phyloP scores from a whole-genome alignment of 1,140 invertebrate species.

The Calephelis nemesis region DNA sequence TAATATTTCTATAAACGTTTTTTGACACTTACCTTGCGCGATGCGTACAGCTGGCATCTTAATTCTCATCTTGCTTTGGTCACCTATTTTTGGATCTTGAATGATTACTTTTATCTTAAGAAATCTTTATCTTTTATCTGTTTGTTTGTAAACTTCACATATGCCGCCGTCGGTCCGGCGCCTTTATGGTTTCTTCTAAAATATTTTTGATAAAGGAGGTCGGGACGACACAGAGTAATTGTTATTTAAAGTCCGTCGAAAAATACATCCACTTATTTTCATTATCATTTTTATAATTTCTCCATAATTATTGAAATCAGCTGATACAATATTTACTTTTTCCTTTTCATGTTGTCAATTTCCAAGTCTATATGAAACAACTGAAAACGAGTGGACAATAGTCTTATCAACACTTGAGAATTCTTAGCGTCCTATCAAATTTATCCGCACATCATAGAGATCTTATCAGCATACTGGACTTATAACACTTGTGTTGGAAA shows the following conservation, averaged over 20 bases:
- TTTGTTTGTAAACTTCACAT: slow-evolving; percentile 67
- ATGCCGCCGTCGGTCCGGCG: slow-evolving; percentile 67
- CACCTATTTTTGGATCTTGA: slow-evolving; percentile 77
- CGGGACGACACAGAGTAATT: slow-evolving; percentile 55
- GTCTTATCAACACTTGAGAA: slow-evolving; percentile 68
- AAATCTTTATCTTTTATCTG: slow-evolving; percentile 68
- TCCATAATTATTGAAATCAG: slow-evolving; percentile 39
- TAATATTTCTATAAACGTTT: slow-evolving; percentile 2
- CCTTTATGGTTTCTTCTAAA: slow-evolving; percentile 67
- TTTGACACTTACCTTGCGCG: slow-evolving; percentile 87
- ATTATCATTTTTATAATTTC: slow-evolving; percentile 58
- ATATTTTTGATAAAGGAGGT: slow-evolving; percentile 61
- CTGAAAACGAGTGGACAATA: slow-evolving; percentile 55
- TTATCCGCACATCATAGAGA: slow-evolving; percentile 56
- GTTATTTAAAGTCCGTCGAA: slow-evolving; percentile 63
- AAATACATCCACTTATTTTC: slow-evolving; percentile 45
- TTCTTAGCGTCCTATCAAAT: slow-evolving; percentile 67
- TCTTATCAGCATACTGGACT: slow-evolving; percentile 38
- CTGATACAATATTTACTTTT: slow-evolving; percentile 56
- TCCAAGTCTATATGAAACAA: slow-evolving; percentile 48
- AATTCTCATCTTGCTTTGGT: slow-evolving; percentile 92
- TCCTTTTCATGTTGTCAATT: slow-evolving; percentile 69
- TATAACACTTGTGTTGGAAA: slow-evolving; percentile 32
- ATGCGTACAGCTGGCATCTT: slow-evolving; percentile 96
- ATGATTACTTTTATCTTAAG: slow-evolving; percentile 63